These are phyloP conservation scores for Porphyrio hochstetteri DNA, from an alignment of 2,113 vertebrate species.

Conservation along the genomic window DNA sequence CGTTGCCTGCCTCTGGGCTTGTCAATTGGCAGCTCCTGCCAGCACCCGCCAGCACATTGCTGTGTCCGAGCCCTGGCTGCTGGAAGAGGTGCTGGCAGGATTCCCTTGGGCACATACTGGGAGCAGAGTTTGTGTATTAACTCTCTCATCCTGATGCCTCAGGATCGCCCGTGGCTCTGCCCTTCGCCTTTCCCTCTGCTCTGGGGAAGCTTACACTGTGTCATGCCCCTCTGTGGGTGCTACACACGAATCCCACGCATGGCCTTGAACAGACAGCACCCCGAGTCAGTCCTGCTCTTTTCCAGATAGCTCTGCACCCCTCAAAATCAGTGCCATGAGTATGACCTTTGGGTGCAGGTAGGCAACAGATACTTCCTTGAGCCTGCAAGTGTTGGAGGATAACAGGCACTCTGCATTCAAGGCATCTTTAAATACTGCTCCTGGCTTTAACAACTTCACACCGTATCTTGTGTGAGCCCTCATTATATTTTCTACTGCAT, in stretches of 20 bases:
- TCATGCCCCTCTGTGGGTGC: neutral
- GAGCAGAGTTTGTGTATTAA: neutral
- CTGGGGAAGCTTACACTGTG: neutral
- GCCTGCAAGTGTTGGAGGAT: neutral
- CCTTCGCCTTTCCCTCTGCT: neutral
- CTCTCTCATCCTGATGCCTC: neutral
- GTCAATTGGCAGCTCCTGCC: neutral
- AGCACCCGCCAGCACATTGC: neutral
- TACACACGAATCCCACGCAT: fast-evolving
- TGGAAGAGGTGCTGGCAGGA: neutral
- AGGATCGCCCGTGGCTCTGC: neutral
- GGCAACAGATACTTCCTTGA: neutral
- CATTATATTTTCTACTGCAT: slow-evolving; percentile 32
- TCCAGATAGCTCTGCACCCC: neutral
- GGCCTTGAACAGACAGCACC: neutral
- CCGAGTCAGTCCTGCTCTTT: neutral
- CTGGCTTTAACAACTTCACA: neutral
- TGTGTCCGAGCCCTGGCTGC: neutral
- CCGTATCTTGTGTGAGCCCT: neutral
- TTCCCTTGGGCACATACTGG: neutral
- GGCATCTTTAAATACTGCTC: slow-evolving; percentile 9
- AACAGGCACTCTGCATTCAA: neutral
- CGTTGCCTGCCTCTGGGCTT: neutral
- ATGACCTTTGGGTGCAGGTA: neutral
- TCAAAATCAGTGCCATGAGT: neutral